These are phyloP conservation scores for Mesoclemmys tuberculata DNA, from an alignment of 2,113 vertebrate genomes.

Conservation along the genomic window DNA sequence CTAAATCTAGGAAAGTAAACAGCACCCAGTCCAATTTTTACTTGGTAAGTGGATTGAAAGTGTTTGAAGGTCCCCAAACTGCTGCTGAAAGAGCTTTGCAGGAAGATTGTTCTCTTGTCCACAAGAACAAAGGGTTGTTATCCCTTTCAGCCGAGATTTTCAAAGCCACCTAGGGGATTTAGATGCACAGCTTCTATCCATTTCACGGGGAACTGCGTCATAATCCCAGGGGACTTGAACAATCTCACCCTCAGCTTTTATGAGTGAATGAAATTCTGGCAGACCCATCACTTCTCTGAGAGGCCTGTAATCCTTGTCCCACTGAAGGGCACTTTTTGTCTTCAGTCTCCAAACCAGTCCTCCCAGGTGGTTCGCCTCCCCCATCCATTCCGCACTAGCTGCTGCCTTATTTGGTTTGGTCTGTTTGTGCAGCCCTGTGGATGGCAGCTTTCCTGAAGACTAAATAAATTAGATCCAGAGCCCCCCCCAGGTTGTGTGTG, in stretches of 20 bases:
- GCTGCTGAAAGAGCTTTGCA: background rate
- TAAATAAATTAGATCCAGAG: accelerated
- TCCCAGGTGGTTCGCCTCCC: background rate
- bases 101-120: background rate
- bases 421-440: accelerated
- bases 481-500: accelerated
- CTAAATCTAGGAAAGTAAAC: background rate
- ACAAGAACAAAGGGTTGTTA: background rate
- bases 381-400: background rate
- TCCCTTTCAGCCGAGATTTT: background rate
- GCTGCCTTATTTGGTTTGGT: background rate
- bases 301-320: background rate
- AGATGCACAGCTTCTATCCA: background rate
- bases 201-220: background rate
- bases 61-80: background rate
- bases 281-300: background rate
- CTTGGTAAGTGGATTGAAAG: background rate
- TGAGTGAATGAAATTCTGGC: background rate
- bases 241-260: background rate
- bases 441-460: background rate
- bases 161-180: background rate
- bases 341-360: background rate
- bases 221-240: background rate
- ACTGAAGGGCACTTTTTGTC: background rate
- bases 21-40: background rate